Conservation (phyloP, 2,113 vertebrate genomes). For the Panthera tigris region DNA sequence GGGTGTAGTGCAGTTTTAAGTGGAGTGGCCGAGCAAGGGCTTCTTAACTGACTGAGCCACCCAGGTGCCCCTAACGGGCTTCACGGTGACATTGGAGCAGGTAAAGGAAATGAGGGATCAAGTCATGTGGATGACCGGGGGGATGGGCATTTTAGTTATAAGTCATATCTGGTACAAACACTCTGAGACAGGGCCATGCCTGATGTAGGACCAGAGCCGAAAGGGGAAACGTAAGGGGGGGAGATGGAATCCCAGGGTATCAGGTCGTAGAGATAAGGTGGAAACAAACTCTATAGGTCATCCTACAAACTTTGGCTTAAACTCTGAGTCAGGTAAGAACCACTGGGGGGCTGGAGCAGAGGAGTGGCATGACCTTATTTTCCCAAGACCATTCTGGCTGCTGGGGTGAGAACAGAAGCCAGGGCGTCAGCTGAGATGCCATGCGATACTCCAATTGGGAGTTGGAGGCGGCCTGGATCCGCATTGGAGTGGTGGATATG, state of each 20-base stretch:
- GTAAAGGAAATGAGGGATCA: not conserved
- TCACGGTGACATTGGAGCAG: not conserved
- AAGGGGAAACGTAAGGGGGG: not conserved
- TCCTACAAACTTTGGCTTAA: not conserved
- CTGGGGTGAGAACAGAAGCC: not conserved
- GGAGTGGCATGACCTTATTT: not conserved
- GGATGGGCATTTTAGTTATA: not conserved
- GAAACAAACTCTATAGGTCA: not conserved
- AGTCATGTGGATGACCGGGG: not conserved
- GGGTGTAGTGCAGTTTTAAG: not conserved
- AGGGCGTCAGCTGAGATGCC: not conserved
- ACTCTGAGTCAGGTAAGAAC: not conserved
- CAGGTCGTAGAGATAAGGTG: not conserved
- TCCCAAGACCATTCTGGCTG: not conserved
- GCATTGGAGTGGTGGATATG: not conserved
- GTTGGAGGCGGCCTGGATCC: accelerated
- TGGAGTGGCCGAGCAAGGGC: not conserved
- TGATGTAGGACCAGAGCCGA: not conserved
- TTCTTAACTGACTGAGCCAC: no score
- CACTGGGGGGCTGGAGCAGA: not conserved
- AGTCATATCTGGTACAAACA: no score
- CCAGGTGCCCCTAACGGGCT: not conserved
- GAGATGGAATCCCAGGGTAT: not conserved
- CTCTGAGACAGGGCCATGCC: not conserved
- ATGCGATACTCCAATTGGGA: not conserved